Conservation (phyloP, 1,140 invertebrate genomes). For the Antheraea mylitta region DNA sequence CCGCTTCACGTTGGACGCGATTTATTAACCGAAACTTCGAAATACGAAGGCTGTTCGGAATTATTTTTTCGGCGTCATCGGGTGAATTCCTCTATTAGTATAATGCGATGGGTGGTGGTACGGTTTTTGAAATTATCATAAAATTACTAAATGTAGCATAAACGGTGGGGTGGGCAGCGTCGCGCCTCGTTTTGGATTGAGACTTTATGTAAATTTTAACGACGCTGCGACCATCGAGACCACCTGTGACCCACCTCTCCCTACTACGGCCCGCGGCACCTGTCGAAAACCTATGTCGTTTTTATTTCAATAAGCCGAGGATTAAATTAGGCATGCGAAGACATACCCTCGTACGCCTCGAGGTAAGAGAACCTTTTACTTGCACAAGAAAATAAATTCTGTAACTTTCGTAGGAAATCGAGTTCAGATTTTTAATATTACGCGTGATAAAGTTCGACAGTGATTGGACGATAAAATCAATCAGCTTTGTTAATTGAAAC, state of each 20-base stretch:
- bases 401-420: not conserved
- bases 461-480: not conserved
- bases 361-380: not conserved
- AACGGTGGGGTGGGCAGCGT: slow-evolving; percentile 70
- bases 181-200: slow-evolving; percentile 70
- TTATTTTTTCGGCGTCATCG: slow-evolving; percentile 54
- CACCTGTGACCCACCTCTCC: slow-evolving; percentile 65
- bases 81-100: slow-evolving; percentile 73
- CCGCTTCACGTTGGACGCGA: slow-evolving; percentile 58
- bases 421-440: not conserved
- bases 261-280: slow-evolving; percentile 51
- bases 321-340: slow-evolving; percentile 73
- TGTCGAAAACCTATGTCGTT: slow-evolving; percentile 77
- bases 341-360: slow-evolving; percentile 39
- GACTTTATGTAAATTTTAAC: slow-evolving; percentile 79
- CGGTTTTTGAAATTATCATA: slow-evolving; percentile 77
- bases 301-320: slow-evolving; percentile 76
- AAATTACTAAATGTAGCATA: slow-evolving; percentile 79
- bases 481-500: not conserved
- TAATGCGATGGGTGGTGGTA: slow-evolving; percentile 76
- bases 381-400: not conserved
- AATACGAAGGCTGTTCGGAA: slow-evolving; percentile 56
- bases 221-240: slow-evolving; percentile 74
- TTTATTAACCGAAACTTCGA: slow-evolving; percentile 69
- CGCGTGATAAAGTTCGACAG: not conserved